Percentiles rank a stretch among this genome's conserved stretches.
Conservation (phyloP, 2,797 vertebrate genomes). For the Myripristis jacobus region DNA sequence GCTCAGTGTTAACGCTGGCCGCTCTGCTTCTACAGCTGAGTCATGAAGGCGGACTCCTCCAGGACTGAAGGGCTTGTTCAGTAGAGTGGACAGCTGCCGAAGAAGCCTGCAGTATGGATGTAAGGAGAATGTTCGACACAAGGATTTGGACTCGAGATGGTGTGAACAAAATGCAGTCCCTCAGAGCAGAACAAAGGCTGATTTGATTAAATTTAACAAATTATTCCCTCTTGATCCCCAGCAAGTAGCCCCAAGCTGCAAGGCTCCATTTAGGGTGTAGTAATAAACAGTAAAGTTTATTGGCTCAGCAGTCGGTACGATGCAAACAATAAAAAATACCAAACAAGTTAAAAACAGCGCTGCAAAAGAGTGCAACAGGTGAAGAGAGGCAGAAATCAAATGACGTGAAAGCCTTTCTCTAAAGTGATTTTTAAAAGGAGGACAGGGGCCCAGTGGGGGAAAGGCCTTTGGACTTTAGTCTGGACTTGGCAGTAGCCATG, state of each 20-base stretch:
- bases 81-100: conserved; percentile 40
- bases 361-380: background rate
- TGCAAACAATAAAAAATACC: background rate
- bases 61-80: conserved; percentile 30
- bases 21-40: conserved; percentile 47
- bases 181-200: background rate
- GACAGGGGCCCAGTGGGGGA: background rate
- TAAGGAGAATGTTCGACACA: conserved; percentile 11
- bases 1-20: conserved; percentile 41
- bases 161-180: conserved; percentile 15
- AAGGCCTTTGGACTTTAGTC: conserved; percentile 19
- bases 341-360: background rate
- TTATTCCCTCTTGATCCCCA: background rate
- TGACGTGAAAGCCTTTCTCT: background rate
- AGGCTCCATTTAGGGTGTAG: background rate
- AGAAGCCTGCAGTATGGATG: conserved; percentile 26
- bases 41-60: conserved; percentile 47
- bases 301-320: background rate
- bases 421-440: background rate
- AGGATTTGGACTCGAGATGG: conserved; percentile 6
- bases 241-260: background rate
- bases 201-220: conserved; percentile 12
- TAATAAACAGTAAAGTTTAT: background rate
- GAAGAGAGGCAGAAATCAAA: background rate
- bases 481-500: conserved; percentile 10